Percentiles rank a stretch among this genome's conserved stretches.
Evolutionary conservation across 2,797 vertebrate genomes (phyloP).

Genomic region (Sebastes ruberrimus): DNA sequence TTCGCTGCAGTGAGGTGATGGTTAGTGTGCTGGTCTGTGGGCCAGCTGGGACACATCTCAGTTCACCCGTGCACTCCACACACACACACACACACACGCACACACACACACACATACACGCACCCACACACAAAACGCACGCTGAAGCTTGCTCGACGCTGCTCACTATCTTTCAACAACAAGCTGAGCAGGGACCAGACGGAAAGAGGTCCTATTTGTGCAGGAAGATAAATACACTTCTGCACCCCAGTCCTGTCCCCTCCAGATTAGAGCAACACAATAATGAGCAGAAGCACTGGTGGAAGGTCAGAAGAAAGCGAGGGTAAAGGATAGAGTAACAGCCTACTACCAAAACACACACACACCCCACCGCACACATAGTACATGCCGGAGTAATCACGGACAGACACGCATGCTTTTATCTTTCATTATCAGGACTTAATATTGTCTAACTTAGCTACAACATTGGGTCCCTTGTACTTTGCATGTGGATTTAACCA

Average conservation of each 20-base stretch:
- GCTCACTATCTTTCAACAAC: conserved; percentile 86
- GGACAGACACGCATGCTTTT: conserved; percentile 23
- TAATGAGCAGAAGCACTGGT: conserved; percentile 74
- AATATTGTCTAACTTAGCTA: neutral
- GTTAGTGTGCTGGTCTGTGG: conserved; percentile 71
- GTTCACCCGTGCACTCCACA: conserved; percentile 55
- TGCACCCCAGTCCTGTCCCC: conserved; percentile 77
- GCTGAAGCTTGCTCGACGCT: conserved; percentile 64
- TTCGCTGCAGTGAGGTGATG: conserved; percentile 75
- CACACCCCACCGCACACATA: conserved; percentile 26
- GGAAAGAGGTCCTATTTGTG: conserved; percentile 85
- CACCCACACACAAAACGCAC: conserved; percentile 10
- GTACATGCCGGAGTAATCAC: conserved; percentile 32
- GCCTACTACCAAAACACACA: conserved; percentile 62
- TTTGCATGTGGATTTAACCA: neutral
- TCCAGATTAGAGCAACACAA: conserved; percentile 81
- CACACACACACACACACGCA: neutral
- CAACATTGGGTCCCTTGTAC: neutral
- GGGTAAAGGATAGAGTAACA: conserved; percentile 74
- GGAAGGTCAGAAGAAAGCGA: conserved; percentile 76
- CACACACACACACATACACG: conserved; percentile 14
- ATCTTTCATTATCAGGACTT: conserved; percentile 22
- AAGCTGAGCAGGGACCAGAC: conserved; percentile 82
- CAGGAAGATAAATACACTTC: conserved; percentile 84
- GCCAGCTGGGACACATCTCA: conserved; percentile 82